Conservation (phyloP, 1,140 invertebrate genomes). For the Contarinia nasturtii region DNA sequence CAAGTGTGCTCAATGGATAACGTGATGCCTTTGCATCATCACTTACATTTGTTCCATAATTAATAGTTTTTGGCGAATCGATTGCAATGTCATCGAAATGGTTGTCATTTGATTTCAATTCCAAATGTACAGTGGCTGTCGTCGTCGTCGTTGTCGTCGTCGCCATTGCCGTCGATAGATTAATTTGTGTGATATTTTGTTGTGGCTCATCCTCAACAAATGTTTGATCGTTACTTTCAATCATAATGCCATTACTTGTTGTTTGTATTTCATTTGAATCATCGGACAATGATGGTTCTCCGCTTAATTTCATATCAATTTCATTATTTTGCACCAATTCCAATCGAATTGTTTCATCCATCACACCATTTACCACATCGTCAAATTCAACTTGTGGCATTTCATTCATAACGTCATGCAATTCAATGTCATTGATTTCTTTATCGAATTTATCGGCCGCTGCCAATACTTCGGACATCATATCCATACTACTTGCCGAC, state of each 20-base stretch:
- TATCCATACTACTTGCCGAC: too few relatives aligned
- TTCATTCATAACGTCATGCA: not conserved
- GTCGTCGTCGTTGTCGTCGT: too few relatives aligned
- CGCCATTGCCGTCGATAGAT: too few relatives aligned
- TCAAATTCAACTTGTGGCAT: not conserved
- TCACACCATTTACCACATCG: not conserved
- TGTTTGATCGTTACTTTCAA: not conserved
- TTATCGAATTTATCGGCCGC: not conserved
- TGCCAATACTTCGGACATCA: not conserved
- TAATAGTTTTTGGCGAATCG: constrained; percentile 12
- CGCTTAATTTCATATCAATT: not conserved
- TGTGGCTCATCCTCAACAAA: not conserved
- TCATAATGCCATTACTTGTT: not conserved
- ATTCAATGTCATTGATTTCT: not conserved
- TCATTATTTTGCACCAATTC: too few relatives aligned
- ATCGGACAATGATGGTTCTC: not conserved
- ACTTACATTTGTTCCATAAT: constrained; percentile 33
- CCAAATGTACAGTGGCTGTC: not conserved
- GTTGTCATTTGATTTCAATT: not conserved
- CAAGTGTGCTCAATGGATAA: constrained; percentile 31
- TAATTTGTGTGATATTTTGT: too few relatives aligned
- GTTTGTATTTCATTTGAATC: not conserved
- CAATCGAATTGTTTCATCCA: too few relatives aligned
- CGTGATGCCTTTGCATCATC: constrained; percentile 37
- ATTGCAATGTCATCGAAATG: not conserved